phyloP scores from a whole-genome alignment of 2,113 vertebrate species.

The Heterotilapia buettikoferi region DNA sequence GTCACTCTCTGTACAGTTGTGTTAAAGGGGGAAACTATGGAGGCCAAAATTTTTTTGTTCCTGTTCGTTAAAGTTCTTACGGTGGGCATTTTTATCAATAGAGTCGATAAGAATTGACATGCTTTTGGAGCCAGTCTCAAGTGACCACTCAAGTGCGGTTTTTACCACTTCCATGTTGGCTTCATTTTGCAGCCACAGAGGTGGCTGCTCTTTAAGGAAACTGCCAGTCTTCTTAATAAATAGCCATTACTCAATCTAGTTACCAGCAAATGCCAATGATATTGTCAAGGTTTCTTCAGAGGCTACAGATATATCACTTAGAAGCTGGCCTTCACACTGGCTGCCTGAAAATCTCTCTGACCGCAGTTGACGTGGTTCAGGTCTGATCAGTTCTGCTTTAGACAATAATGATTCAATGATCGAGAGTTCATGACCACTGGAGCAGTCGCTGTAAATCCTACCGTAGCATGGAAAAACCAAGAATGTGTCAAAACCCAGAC shows the following conservation, averaged over 20 bases:
- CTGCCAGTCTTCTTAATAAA: background rate
- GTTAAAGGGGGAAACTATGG: background rate
- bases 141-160: background rate
- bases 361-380: background rate
- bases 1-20: background rate
- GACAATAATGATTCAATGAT: slow-evolving; percentile 1
- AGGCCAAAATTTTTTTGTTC: background rate
- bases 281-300: background rate
- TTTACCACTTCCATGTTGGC: background rate
- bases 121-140: background rate
- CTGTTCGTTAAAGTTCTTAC: background rate
- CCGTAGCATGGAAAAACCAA: slow-evolving; percentile 27
- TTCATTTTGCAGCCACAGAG: background rate
- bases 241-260: background rate
- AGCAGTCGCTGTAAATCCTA: slow-evolving; percentile 8
- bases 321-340: background rate
- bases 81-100: background rate
- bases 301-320: background rate
- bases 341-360: background rate
- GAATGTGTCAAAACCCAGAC: slow-evolving; percentile 58
- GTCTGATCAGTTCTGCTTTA: background rate
- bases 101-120: background rate
- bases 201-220: background rate
- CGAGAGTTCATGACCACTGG: slow-evolving; percentile 33
- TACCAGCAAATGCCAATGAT: background rate